Percentiles rank a stretch among this genome's conserved stretches.
These are phyloP conservation scores for Drosophila pachea DNA, from an alignment of 1,140 invertebrate species.

Conservation along the genomic window DNA sequence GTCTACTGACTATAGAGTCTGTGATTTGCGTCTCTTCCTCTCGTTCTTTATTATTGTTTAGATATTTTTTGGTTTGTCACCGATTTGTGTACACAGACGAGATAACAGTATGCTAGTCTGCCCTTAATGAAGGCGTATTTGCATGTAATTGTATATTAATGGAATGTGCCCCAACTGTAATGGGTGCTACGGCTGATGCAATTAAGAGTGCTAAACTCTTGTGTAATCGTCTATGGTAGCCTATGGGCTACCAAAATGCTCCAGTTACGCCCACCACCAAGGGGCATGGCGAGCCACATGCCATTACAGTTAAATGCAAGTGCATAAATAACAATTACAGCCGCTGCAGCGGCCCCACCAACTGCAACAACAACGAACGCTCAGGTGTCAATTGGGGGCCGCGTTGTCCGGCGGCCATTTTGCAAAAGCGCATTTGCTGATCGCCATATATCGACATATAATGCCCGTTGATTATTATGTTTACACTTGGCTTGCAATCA, in stretches of 20 bases:
- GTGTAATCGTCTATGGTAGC: conserved; percentile 48
- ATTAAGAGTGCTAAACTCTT: conserved; percentile 55
- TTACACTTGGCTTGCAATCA: conserved; percentile 58
- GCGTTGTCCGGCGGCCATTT: conserved; percentile 69
- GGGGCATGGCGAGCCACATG: conserved; percentile 61
- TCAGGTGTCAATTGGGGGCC: conserved; percentile 75
- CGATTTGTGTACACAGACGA: conserved; percentile 18
- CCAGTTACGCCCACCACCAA: conserved; percentile 59
- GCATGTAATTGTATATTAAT: conserved; percentile 25
- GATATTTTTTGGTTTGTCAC: conserved; percentile 27
- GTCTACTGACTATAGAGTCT: conserved; percentile 10
- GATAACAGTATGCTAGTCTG: conserved; percentile 3
- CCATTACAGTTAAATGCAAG: conserved; percentile 74
- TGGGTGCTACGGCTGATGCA: conserved; percentile 31
- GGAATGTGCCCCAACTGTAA: conserved; percentile 5
- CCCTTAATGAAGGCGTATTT: conserved; percentile 16
- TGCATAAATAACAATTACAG: conserved; percentile 76
- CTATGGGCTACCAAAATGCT: conserved; percentile 51
- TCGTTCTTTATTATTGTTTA: conserved; percentile 6
- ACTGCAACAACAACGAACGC: conserved; percentile 50
- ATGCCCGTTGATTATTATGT: conserved; percentile 74
- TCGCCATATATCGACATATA: conserved; percentile 54
- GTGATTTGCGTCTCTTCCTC: not conserved
- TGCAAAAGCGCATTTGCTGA: conserved; percentile 61
- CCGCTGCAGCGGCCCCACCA: conserved; percentile 34